These are phyloP conservation scores for Platycheirus rosarum DNA, from an alignment of 2,888 invertebrate genomes.

Conservation along the genomic window DNA sequence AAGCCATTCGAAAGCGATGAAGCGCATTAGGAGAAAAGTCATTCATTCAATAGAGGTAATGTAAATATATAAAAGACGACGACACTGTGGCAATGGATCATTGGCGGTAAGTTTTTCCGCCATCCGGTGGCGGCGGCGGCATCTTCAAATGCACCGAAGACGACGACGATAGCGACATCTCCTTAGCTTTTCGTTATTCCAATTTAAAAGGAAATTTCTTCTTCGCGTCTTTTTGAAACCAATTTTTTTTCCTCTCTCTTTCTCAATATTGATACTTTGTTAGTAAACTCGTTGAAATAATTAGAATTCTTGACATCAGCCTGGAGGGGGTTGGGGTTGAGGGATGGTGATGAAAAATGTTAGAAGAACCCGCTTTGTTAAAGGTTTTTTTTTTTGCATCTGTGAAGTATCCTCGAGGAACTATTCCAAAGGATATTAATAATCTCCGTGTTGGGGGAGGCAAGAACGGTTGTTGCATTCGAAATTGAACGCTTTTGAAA, in stretches of 20 bases:
- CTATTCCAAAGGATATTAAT: constrained; percentile 67
- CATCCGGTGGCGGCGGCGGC: too few species aligned
- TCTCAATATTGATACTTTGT: constrained; percentile 6
- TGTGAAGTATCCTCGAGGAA: constrained; percentile 14
- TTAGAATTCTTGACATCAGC: constrained; percentile 66
- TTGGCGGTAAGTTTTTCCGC: constrained; percentile 29
- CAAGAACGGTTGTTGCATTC: constrained; percentile 63
- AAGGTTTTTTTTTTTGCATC: constrained; percentile 3
- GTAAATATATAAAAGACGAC: not conserved
- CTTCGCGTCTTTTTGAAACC: not conserved
- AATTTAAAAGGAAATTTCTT: constrained; percentile 44
- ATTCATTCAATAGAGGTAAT: constrained; percentile 8
- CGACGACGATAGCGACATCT: constrained; percentile 11
- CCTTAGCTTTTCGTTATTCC: constrained; percentile 37
- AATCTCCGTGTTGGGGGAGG: constrained; percentile 37
- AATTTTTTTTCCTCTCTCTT: constrained; percentile 4
- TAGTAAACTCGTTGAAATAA: constrained; percentile 55
- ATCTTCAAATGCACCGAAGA: constrained; percentile 19
- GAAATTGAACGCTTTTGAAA: constrained; percentile 69
- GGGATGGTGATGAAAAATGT: not conserved
- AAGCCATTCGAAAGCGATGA: constrained; percentile 26
- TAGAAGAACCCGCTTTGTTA: not conserved
- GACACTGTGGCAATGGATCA: constrained; percentile 28
- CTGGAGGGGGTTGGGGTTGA: not conserved
- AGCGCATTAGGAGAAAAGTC: constrained; percentile 7